A percentile compares a stretch with the other conserved stretches of the same genome.
These are phyloP conservation scores for Ctenoplectra terminalis DNA, from an alignment of 1,140 invertebrate species.

Conservation along the genomic window DNA sequence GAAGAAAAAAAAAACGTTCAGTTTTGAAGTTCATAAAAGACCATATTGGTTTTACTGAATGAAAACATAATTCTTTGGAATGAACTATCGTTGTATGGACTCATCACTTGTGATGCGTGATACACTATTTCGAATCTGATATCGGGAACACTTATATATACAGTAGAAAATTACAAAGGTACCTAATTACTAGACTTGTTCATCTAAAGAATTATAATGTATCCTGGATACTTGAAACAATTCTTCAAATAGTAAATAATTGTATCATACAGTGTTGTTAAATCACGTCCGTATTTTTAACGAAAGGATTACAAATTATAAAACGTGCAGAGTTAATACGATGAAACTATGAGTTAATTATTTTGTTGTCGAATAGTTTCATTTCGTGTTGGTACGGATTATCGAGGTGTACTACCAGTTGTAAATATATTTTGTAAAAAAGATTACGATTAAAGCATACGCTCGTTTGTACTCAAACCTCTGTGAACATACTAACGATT, in stretches of 20 bases:
- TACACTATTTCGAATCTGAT: constrained; percentile 14
- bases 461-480: constrained; percentile 53
- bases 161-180: constrained; percentile 30
- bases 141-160: constrained; percentile 31
- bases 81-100: neutral
- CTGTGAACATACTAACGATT: constrained; percentile 25
- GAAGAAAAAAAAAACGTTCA: neutral
- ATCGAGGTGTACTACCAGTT: constrained; percentile 24
- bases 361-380: constrained; percentile 36
- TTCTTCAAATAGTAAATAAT: constrained; percentile 20
- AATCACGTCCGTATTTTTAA: constrained; percentile 35
- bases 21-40: neutral
- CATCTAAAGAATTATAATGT: neutral
- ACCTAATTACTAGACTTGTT: constrained; percentile 33
- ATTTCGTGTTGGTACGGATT: constrained; percentile 31
- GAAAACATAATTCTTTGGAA: constrained; percentile 10
- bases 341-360: constrained; percentile 17
- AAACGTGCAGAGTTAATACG: neutral
- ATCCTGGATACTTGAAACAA: constrained; percentile 17
- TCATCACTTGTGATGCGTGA: neutral
- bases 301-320: neutral
- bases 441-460: constrained; percentile 18
- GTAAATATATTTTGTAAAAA: constrained; percentile 59
- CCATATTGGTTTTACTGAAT: neutral
- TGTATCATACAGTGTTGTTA: constrained; percentile 20